Evolutionary conservation across 1,140 invertebrate species (phyloP).

Genomic region (Conus ventricosus): DNA sequence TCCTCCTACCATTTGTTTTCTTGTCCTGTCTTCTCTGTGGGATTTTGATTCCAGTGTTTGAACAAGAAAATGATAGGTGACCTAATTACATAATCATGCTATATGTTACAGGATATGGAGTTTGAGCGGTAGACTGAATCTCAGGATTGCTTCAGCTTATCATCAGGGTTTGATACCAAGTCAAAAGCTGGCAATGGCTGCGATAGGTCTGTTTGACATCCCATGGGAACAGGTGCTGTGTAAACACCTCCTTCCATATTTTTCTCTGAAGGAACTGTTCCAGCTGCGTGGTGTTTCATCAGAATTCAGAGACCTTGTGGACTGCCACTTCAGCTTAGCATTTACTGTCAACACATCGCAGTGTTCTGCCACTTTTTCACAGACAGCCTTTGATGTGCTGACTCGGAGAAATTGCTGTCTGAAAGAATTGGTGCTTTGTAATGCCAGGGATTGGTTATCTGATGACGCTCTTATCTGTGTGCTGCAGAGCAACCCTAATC

Average conservation of each 20-base stretch:
- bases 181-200: not conserved
- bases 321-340: constrained; percentile 53
- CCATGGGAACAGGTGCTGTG: constrained; percentile 71
- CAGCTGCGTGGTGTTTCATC: constrained; percentile 52
- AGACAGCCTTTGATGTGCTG: constrained; percentile 58
- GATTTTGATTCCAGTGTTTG: too few relatives aligned
- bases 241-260: constrained; percentile 54
- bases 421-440: constrained; percentile 60
- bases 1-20: too few relatives aligned
- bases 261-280: constrained; percentile 59
- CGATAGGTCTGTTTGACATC: constrained; percentile 40
- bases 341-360: constrained; percentile 57
- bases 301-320: constrained; percentile 52
- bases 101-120: too few relatives aligned
- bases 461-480: constrained; percentile 65
- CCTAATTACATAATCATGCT: too few relatives aligned
- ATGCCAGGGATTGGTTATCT: constrained; percentile 71
- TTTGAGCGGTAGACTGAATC: too few relatives aligned
- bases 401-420: constrained; percentile 54
- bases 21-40: too few relatives aligned
- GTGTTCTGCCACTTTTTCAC: constrained; percentile 51
- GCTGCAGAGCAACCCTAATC: constrained; percentile 58
- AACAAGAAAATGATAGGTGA: too few relatives aligned
- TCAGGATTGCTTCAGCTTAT: too few relatives aligned
- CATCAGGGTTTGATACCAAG: too few relatives aligned